Percentiles rank a stretch among this genome's conserved stretches.
These are phyloP conservation scores for Lasioglossum vierecki DNA, from an alignment of 2,888 invertebrate genomes.

Conservation along the genomic window DNA sequence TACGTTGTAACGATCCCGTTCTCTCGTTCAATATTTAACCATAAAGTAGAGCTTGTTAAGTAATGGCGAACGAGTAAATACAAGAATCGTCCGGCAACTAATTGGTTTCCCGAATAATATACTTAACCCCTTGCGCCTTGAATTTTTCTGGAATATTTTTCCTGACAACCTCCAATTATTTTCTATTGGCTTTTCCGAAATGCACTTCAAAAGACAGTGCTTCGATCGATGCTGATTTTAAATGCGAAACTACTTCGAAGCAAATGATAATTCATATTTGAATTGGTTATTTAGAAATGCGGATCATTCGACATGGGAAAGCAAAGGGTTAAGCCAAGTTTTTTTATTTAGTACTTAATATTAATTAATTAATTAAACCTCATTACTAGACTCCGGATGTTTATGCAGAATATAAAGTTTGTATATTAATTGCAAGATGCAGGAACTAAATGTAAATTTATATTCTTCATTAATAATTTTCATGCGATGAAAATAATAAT, in stretches of 20 bases:
- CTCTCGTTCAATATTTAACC: constrained; percentile 56
- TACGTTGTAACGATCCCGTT: constrained; percentile 45
- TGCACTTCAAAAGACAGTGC: neutral
- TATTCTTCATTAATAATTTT: too few relatives aligned
- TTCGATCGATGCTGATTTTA: neutral
- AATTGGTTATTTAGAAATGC: neutral
- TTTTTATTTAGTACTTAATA: too few relatives aligned
- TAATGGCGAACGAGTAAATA: constrained; percentile 29
- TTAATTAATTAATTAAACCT: neutral
- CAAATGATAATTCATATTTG: neutral
- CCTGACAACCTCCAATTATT: neutral
- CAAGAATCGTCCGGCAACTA: neutral
- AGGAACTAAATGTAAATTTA: too few relatives aligned
- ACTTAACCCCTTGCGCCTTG: constrained; percentile 5
- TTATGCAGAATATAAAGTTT: too few relatives aligned
- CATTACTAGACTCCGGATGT: too few relatives aligned
- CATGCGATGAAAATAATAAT: too few relatives aligned
- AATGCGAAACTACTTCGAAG: neutral
- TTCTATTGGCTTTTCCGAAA: neutral
- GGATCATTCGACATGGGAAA: neutral
- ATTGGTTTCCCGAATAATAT: constrained; percentile 36
- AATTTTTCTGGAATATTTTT: neutral
- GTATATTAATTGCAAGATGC: too few relatives aligned
- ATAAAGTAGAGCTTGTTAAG: constrained; percentile 51
- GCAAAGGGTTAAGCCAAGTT: neutral